phyloP scores from a whole-genome alignment of 2,113 vertebrate species.

The Aphelocoma coerulescens region DNA sequence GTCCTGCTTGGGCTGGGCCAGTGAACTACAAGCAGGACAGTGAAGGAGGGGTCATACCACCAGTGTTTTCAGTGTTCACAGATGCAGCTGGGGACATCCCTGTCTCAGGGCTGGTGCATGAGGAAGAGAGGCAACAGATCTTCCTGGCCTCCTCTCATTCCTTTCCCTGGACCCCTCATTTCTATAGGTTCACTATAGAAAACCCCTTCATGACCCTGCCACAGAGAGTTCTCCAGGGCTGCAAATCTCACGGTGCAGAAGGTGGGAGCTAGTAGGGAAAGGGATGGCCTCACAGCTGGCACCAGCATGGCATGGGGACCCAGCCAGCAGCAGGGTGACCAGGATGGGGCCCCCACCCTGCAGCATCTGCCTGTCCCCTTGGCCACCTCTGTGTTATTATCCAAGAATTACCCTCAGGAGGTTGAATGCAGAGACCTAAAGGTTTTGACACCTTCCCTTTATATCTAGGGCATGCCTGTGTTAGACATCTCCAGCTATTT shows the following conservation, averaged over 20 bases:
- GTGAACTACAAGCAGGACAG: not conserved
- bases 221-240: not conserved
- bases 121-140: not conserved
- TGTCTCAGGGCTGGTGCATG: not conserved
- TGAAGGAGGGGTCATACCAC: not conserved
- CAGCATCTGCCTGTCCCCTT: not conserved
- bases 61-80: fast-evolving
- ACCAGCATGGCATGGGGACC: not conserved
- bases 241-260: not conserved
- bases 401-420: not conserved
- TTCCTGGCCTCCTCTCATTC: not conserved
- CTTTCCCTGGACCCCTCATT: not conserved
- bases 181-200: not conserved
- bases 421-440: not conserved
- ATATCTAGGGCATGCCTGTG: not conserved
- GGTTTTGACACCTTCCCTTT: not conserved
- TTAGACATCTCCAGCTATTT: not conserved
- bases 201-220: not conserved
- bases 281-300: not conserved
- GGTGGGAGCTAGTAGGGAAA: not conserved
- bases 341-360: too few relatives aligned
- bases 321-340: not conserved
- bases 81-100: not conserved
- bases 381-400: not conserved
- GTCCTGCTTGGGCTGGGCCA: not conserved